Conservation (phyloP, 2,888 invertebrate genomes). For the Tenthredo livida region DNA sequence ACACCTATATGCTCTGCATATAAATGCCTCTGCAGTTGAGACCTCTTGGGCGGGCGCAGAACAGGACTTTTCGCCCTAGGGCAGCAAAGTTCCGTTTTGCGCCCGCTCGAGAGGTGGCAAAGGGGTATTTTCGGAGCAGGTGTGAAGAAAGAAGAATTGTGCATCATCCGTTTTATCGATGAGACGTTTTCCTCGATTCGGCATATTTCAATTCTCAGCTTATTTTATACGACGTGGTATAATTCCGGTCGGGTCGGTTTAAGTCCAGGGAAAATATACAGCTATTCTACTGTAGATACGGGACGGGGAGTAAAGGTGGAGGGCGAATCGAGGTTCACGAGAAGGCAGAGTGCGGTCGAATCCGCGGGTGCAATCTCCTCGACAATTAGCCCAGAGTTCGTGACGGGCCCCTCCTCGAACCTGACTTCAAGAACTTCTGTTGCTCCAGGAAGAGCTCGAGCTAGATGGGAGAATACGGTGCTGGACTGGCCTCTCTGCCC, state of each 20-base stretch:
- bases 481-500: background rate
- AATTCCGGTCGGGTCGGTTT: background rate
- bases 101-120: too few species aligned
- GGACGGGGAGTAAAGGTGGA: background rate
- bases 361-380: slow-evolving; percentile 73
- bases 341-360: slow-evolving; percentile 6
- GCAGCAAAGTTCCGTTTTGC: too few species aligned
- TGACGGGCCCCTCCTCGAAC: slow-evolving; percentile 73
- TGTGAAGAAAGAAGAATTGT: too few species aligned
- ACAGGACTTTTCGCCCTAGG: too few species aligned
- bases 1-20: too few species aligned
- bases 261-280: background rate
- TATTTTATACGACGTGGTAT: too few species aligned
- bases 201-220: too few species aligned
- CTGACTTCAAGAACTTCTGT: slow-evolving; percentile 31
- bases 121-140: too few species aligned
- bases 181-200: too few species aligned
- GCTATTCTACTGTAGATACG: background rate
- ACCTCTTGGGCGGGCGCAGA: too few species aligned
- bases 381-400: slow-evolving; percentile 76
- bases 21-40: too few species aligned
- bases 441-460: slow-evolving; percentile 32
- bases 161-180: too few species aligned
- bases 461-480: background rate
- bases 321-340: background rate